Evolutionary conservation across 1,140 invertebrate genomes (phyloP).

Genomic region (Mactra quadrangularis): DNA sequence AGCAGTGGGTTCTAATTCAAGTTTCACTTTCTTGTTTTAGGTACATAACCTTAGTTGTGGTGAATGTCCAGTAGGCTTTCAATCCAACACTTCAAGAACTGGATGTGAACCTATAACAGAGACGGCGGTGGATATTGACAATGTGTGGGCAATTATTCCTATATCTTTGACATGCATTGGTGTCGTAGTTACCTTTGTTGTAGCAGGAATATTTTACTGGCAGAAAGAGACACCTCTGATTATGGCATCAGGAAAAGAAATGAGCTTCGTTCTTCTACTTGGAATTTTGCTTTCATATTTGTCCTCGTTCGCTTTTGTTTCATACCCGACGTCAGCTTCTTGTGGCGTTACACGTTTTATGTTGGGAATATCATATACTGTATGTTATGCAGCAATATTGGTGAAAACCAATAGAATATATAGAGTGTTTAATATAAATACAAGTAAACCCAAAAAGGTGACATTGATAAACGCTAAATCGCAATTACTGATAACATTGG

Average conservation of each 20-base stretch:
- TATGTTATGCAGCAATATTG: slow-evolving; percentile 89
- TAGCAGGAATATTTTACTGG: slow-evolving; percentile 67
- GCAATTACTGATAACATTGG: slow-evolving; percentile 93
- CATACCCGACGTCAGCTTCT: slow-evolving; percentile 85
- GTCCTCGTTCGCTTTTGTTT: slow-evolving; percentile 69
- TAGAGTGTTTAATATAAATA: slow-evolving; percentile 88
- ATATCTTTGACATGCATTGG: slow-evolving; percentile 87
- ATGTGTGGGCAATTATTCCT: slow-evolving; percentile 63
- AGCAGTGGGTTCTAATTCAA: no score
- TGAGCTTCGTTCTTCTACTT: slow-evolving; percentile 73
- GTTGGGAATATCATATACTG: slow-evolving; percentile 88
- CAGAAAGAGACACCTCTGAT: slow-evolving; percentile 75
- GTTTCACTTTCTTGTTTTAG: slow-evolving; percentile 23
- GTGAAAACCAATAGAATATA: slow-evolving; percentile 91
- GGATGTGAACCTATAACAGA: slow-evolving; percentile 46
- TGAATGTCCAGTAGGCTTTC: slow-evolving; percentile 35
- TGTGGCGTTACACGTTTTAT: slow-evolving; percentile 87
- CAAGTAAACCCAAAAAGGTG: slow-evolving; percentile 92
- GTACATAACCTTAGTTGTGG: slow-evolving; percentile 27
- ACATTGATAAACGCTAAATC: slow-evolving; percentile 95
- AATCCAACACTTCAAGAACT: slow-evolving; percentile 24
- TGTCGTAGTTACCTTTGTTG: slow-evolving; percentile 69
- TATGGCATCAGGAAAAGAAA: slow-evolving; percentile 75
- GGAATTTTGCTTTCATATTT: slow-evolving; percentile 77
- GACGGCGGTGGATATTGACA: background rate